Percentiles rank a stretch among this genome's conserved stretches.
phyloP scores from a whole-genome alignment of 2,888 invertebrate species.

The Epistrophe eligans region DNA sequence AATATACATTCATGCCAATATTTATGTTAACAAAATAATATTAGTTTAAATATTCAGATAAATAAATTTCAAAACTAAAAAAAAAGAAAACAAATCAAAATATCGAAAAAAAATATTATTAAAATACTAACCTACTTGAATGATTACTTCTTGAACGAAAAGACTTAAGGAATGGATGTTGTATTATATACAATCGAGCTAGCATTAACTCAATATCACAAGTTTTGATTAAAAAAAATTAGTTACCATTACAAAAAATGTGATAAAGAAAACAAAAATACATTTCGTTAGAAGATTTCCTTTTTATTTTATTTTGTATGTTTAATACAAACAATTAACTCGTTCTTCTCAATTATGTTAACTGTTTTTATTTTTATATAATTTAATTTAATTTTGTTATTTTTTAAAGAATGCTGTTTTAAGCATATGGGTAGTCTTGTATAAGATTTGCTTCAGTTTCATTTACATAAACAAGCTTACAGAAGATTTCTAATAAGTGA shows the following conservation, averaged over 20 bases:
- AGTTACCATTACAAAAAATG: slow-evolving; percentile 52
- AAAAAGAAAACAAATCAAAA: slow-evolving; percentile 20
- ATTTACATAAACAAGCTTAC: slow-evolving; percentile 37
- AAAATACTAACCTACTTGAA: slow-evolving; percentile 41
- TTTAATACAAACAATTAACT: slow-evolving; percentile 30
- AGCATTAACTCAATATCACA: slow-evolving; percentile 41
- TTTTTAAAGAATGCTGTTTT: slow-evolving; percentile 72
- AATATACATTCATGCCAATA: slow-evolving; percentile 42
- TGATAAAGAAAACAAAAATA: slow-evolving; percentile 53
- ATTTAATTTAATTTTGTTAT: slow-evolving; percentile 26
- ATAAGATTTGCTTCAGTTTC: slow-evolving; percentile 31
- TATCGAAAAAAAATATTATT: slow-evolving; percentile 19
- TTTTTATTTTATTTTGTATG: slow-evolving; percentile 19
- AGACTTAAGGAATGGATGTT: slow-evolving; percentile 64
- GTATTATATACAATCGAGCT: slow-evolving; percentile 52
- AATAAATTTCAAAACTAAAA: slow-evolving; percentile 19
- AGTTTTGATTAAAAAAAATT: slow-evolving; percentile 31
- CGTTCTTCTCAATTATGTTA: slow-evolving; percentile 7
- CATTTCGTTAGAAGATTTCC: slow-evolving; percentile 4
- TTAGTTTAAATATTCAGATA: slow-evolving; percentile 51
- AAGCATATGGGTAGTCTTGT: slow-evolving; percentile 68
- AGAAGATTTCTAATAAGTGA: not conserved
- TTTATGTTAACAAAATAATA: slow-evolving; percentile 33
- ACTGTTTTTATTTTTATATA: slow-evolving; percentile 41
- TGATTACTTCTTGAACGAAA: slow-evolving; percentile 55